Conservation (phyloP, 2,888 invertebrate genomes). For the Phalangium opilio region DNA sequence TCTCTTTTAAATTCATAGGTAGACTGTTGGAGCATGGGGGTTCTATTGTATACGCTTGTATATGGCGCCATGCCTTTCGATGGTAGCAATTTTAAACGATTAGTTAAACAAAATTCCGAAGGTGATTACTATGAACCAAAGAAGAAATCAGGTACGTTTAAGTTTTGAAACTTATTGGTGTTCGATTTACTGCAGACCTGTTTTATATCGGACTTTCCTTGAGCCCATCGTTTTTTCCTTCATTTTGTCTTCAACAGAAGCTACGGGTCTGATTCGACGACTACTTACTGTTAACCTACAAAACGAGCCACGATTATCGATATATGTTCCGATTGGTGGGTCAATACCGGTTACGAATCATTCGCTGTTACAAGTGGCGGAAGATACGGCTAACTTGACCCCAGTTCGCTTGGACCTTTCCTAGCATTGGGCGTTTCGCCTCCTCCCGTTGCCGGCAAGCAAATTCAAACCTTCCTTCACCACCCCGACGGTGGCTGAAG, state of each 20-base stretch:
- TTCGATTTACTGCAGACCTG: not conserved
- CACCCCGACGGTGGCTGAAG: too few species aligned
- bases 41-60: slow-evolving; percentile 89
- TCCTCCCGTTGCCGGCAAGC: slow-evolving; percentile 9
- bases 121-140: slow-evolving; percentile 96
- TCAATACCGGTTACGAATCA: slow-evolving; percentile 67
- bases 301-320: slow-evolving; percentile 81
- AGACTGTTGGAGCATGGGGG: slow-evolving; percentile 72
- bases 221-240: too few species aligned
- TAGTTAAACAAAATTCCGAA: slow-evolving; percentile 90
- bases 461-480: too few species aligned
- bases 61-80: slow-evolving; percentile 99
- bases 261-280: slow-evolving; percentile 80
- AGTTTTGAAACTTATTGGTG: not conserved
- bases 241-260: slow-evolving; percentile 42
- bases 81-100: slow-evolving; percentile 90
- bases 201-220: not conserved
- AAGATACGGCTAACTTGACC: slow-evolving; percentile 74
- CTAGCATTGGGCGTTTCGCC: slow-evolving; percentile 48
- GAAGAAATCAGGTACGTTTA: slow-evolving; percentile 66
- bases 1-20: slow-evolving; percentile 28
- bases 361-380: slow-evolving; percentile 67
- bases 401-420: slow-evolving; percentile 69
- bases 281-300: slow-evolving; percentile 86
- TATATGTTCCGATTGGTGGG: slow-evolving; percentile 95